Evolutionary conservation across 2,797 vertebrate genomes (phyloP), one percentile per base, ranked within the genome.

Genomic region (Eurystomus glaucurus): DNA sequence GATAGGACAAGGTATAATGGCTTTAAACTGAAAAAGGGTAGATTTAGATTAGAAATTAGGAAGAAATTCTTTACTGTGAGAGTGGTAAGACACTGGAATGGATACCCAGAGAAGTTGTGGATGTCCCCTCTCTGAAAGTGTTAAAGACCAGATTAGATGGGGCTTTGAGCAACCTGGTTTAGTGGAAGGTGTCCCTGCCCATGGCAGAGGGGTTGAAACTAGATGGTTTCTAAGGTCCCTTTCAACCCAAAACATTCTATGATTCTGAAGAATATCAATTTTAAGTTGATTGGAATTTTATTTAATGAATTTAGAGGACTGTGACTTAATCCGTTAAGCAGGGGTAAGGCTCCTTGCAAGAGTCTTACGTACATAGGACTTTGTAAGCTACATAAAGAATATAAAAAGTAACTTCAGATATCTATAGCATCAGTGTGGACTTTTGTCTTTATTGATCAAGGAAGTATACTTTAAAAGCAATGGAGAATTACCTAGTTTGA

Each of bases 201-300:
- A 21, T 23, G 33, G 14, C 33, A 35, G 33, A 8, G 14, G 23
- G 57, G 14, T 60, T 37, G 57, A 33, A 60, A 60, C 57, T 37
- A 37, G 35, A 16, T 62, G 26, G 25, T 39, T 37, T 62, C 28
- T 62, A 28, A 19, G 37, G 60, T 39, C 23, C 25, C 35, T 39
- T 62, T 25, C 35, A 26, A 39, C 7, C 37, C 58, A 39, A 28
- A 39, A 11, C 31, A 10, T 61, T 61, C 35, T 39, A 28, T 61
- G 35, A 61, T 28, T 62, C 35, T 39, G 19, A 93, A 68, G 85
- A 54, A 51, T 91, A 92, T 88, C 94, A 92, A 90, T 81, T 90
- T 66, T 81, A 88, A 81, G 74, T 90, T 94, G 96, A 93, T 93
- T 95, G 94, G 77, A 92, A 94, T 81, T 75, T 81, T 71, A 91